phyloP scores from a whole-genome alignment of 2,113 vertebrate genomes.

The Corythaixoides concolor region DNA sequence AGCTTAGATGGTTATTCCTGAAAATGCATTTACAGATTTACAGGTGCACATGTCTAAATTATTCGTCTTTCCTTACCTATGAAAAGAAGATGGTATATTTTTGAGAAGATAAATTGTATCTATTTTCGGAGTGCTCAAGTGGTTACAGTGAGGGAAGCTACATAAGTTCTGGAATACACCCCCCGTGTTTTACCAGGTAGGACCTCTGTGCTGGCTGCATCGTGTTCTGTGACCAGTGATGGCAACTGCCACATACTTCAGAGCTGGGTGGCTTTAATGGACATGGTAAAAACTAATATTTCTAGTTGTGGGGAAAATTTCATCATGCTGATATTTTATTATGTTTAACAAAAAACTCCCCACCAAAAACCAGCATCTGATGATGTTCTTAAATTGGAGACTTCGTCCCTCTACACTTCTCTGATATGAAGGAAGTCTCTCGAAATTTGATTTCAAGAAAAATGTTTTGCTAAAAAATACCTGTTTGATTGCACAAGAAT shows the following conservation, averaged over 20 bases:
- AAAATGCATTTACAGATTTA: background rate
- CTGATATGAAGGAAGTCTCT: background rate
- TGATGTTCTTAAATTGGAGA: background rate
- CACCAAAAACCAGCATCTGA: background rate
- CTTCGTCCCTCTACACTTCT: background rate
- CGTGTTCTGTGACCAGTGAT: background rate
- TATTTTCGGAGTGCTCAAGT: background rate
- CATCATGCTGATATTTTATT: background rate
- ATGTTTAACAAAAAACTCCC: background rate
- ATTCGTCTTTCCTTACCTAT: background rate
- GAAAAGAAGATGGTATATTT: background rate
- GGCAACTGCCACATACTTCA: background rate
- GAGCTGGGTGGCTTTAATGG: background rate
- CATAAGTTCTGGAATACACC: rapidly evolving
- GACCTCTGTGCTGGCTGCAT: background rate
- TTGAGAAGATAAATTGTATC: background rate
- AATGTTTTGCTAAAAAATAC: background rate
- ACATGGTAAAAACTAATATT: background rate
- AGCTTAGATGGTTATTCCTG: background rate
- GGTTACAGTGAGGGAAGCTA: background rate
- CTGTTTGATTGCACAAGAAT: background rate
- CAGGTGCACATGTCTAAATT: background rate
- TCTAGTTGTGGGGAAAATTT: background rate
- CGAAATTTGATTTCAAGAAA: background rate
- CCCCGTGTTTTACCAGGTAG: rapidly evolving